Evolutionary conservation across 2,888 invertebrate species (phyloP), one percentile per base, ranked within the genome.

Genomic region (Melanostoma scalare): DNA sequence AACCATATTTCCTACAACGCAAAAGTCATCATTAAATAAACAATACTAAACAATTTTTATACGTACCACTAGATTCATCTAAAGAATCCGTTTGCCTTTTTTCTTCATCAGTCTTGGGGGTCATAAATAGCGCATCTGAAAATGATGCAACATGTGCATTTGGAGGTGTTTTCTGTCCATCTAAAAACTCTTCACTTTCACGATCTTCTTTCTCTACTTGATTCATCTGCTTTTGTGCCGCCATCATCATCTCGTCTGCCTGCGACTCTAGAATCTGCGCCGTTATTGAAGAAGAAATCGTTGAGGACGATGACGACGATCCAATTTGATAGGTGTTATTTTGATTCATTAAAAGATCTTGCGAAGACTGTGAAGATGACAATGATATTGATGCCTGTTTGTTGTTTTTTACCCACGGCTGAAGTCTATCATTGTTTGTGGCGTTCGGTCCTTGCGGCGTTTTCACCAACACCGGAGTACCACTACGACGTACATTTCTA

Each of bases 401-500:
- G 65, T 77, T 60, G 36, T 71, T 8, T 60, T 79, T 79, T 6
- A 35, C 40, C 48, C 65, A 44, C 0, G 74, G 79, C 42, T 79
- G 71, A 3, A 38, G 30, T 8, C 84, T 67, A 4, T 84, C 79
- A 36, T 53, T 75, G 20, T 20, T 20, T 1, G 20, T 20, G 10
- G 55, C 60, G 20, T 79, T 84, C 31, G 6, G 4, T 20, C 79
- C 84, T 0, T 65, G 50, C 6, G 74, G 53, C 6, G 68, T 58
- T 38, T 61, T 72, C 5, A 71, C 6, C 4, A 85, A 76, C 6
- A 85, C 87, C 8, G 88, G 88, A 4, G 88, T 88, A 36, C 80
- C 86, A 60, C 88, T 89, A 10, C 90, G 89, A 38, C 90, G 87
- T n/a, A 89, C 87, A 3, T 87, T 87, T n/a, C 90, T 87, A 53